Conservation (phyloP, 2,113 vertebrate genomes). For the Trachemys scripta region DNA sequence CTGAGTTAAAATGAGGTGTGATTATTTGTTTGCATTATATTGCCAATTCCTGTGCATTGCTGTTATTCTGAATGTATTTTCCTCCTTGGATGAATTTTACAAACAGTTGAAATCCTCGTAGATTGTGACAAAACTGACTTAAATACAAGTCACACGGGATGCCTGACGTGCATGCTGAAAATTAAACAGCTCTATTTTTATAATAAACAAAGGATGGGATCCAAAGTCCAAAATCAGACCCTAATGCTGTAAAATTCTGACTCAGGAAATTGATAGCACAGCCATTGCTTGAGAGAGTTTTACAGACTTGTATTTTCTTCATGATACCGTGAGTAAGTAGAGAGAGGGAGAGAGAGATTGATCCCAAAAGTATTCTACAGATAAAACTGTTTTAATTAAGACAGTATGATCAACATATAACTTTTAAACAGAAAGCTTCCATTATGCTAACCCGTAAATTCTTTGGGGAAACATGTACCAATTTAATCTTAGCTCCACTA, state of each 20-base stretch:
- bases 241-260: accelerated
- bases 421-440: neutral
- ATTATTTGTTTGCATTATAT: neutral
- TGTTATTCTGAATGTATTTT: neutral
- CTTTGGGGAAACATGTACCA: neutral
- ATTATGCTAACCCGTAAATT: neutral
- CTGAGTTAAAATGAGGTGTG: neutral
- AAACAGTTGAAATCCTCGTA: neutral
- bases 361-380: neutral
- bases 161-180: neutral
- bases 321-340: neutral
- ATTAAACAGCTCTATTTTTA: neutral
- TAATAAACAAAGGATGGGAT: neutral
- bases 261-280: neutral
- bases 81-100: neutral
- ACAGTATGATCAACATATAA: neutral
- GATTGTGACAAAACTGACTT: neutral
- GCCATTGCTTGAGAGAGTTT: neutral
- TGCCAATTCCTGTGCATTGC: neutral
- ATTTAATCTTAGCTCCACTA: neutral
- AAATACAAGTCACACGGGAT: neutral
- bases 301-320: neutral
- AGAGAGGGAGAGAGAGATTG: neutral
- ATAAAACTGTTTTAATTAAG: neutral
- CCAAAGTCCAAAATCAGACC: accelerated